Percentiles rank a stretch among this genome's conserved stretches.
Conservation (phyloP, 2,888 invertebrate genomes). For the Eutolmus rufibarbis region DNA sequence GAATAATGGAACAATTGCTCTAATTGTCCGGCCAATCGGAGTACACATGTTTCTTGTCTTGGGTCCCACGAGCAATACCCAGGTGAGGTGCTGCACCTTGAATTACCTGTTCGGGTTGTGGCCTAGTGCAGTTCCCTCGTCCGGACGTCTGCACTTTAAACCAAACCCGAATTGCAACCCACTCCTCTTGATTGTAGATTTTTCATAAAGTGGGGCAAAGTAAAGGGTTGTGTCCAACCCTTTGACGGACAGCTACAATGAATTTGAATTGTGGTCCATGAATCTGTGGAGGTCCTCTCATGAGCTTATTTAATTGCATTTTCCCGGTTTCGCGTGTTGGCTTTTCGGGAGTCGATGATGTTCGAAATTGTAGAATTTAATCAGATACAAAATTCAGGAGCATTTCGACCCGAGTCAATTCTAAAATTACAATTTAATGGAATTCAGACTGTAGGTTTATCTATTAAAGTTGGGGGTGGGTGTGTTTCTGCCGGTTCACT, state of each 20-base stretch:
- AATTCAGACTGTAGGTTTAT: not conserved
- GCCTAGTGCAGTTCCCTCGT: not conserved
- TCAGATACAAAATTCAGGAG: not conserved
- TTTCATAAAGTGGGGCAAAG: not conserved
- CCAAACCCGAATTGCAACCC: not conserved
- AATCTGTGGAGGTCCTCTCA: not conserved
- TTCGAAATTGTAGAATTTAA: not conserved
- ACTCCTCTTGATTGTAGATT: not conserved
- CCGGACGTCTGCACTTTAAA: not conserved
- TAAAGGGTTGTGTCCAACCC: not conserved
- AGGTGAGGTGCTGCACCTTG: not conserved
- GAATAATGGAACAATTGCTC: slow-evolving; percentile 19
- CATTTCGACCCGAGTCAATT: not conserved
- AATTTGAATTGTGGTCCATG: not conserved
- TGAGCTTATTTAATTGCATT: not conserved
- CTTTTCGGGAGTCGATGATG: not conserved
- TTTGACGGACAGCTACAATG: not conserved
- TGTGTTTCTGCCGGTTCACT: not conserved
- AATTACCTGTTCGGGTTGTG: not conserved
- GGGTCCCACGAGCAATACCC: not conserved
- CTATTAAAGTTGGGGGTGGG: not conserved
- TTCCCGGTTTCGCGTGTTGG: not conserved
- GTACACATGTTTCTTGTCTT: not conserved
- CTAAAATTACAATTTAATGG: not conserved
- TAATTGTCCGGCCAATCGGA: not conserved